These are phyloP conservation scores for Coilia nasus DNA, from an alignment of 2,797 vertebrate genomes.

Conservation along the genomic window DNA sequence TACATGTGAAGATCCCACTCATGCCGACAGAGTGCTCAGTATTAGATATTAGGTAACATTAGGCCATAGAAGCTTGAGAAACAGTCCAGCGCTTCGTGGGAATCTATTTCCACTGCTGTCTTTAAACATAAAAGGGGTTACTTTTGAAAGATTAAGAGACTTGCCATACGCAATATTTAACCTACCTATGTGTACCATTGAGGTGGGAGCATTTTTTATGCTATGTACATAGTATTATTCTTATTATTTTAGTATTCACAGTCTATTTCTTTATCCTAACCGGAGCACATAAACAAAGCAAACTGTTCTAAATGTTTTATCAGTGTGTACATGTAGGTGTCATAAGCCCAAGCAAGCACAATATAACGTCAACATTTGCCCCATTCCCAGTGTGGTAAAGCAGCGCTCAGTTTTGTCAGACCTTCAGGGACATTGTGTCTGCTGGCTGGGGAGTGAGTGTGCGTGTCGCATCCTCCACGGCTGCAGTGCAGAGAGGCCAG, in stretches of 20 bases:
- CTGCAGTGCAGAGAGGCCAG: neutral
- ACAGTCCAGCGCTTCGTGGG: constrained; percentile 34
- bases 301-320: constrained; percentile 44
- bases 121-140: neutral
- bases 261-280: constrained; percentile 79
- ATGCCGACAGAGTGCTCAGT: constrained; percentile 17
- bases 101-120: neutral
- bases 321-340: constrained; percentile 53
- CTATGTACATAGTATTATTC: constrained; percentile 81
- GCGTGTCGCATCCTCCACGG: neutral
- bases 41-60: neutral
- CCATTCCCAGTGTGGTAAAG: constrained; percentile 23
- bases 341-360: constrained; percentile 52
- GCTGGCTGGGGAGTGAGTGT: neutral
- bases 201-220: constrained; percentile 72
- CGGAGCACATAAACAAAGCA: constrained; percentile 58
- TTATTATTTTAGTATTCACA: constrained; percentile 82
- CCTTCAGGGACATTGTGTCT: neutral
- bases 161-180: constrained; percentile 40
- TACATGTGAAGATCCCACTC: neutral
- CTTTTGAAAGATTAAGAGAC: neutral
- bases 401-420: constrained; percentile 28
- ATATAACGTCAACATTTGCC: neutral
- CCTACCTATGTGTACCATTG: constrained; percentile 58
- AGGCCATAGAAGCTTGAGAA: constrained; percentile 10